Evolutionary conservation across 2,888 invertebrate species (phyloP), one percentile per base, ranked within the genome.

Genomic region (Eutolmus rufibarbis): DNA sequence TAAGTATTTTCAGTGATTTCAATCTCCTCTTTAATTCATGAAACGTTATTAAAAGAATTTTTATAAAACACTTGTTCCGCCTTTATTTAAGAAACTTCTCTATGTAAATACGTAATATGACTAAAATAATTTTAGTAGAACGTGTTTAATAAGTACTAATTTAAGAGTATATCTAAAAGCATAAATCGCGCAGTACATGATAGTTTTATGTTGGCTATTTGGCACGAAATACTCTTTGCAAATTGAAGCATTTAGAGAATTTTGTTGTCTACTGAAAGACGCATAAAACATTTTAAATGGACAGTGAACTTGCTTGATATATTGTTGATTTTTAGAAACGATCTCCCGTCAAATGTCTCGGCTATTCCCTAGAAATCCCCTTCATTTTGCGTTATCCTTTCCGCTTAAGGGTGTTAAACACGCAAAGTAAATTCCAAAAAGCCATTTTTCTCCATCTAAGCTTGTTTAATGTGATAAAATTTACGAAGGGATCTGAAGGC

Each of bases 361-460:
- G 43, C 43, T 46, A 16, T 46, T 74, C 74, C 34, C 34, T n/a
- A 12, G 19, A 31, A 37, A 46, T 14, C 16, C 2, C 34, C n/a
- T 74, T 28, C 14, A 37, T 23, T 34, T 74, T 9, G 14, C 28
- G 16, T 14, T 19, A 16, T 16, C 74, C 8, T 51, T 37, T 28
- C 82, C 82, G 66, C 66, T 82, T 82, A 82, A 12, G 82, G 82
- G 82, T 82, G 78, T 78, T 34, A 40, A 82, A 82, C 82, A 57
- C 66, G 82, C 82, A 82, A 82, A 82, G 40, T 82, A 82, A 82
- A 82, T 82, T 82, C 57, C 37, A 56, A 57, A 82, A 82, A 82
- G 82, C 66, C 7, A 82, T 82, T 82, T 82, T 82, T 82, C 82
- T 82, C 37, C 82, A 82, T 82, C 37, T 66, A 66, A 82, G 82